Evolutionary conservation across 2,888 invertebrate species (phyloP).

Genomic region (Diaprepes abbreviatus): DNA sequence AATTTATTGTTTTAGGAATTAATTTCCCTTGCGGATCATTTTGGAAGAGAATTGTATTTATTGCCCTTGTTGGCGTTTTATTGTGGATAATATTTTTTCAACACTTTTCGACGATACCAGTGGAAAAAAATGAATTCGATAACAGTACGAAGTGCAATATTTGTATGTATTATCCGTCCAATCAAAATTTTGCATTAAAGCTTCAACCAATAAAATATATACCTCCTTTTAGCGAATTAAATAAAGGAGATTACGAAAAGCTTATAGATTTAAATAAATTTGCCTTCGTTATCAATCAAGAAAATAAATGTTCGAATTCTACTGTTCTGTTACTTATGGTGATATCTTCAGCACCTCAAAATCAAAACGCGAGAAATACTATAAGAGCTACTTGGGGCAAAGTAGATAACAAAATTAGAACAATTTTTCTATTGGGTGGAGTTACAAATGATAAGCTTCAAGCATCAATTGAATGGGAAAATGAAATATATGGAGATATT

Average conservation of each 20-base stretch:
- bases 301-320: not conserved
- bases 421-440: constrained; percentile 15
- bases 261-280: constrained; percentile 17
- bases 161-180: not conserved
- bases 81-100: not conserved
- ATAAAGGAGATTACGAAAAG: not conserved
- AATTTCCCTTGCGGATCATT: not conserved
- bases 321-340: constrained; percentile 10
- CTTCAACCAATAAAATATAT: not conserved
- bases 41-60: not conserved
- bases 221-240: not conserved
- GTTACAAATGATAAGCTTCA: constrained; percentile 52
- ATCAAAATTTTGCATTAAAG: not conserved
- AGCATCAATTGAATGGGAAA: constrained; percentile 69
- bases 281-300: not conserved
- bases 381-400: constrained; percentile 21
- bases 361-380: constrained; percentile 5
- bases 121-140: not conserved
- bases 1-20: not conserved
- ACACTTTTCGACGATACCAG: not conserved
- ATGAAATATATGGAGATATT: constrained; percentile 74
- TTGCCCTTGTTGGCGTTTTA: not conserved
- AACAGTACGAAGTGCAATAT: not conserved
- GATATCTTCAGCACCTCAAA: constrained; percentile 9
- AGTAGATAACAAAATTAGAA: constrained; percentile 1